Evolutionary conservation across 1,140 invertebrate species (phyloP).

Genomic region (Aphaenogaster ashmeadi): DNA sequence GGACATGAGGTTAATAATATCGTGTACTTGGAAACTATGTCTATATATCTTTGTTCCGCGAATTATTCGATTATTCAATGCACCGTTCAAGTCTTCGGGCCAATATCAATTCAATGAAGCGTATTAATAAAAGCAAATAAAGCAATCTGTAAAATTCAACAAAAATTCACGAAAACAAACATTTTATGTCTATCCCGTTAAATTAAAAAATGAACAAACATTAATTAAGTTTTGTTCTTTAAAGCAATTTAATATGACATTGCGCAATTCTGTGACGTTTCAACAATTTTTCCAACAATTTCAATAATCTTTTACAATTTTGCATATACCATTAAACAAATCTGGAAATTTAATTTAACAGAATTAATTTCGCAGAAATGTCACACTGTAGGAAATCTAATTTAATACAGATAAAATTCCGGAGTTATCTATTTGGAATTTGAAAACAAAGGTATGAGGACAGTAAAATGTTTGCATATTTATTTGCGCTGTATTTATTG

Average conservation of each 20-base stretch:
- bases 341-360: not conserved
- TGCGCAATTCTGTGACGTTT: not conserved
- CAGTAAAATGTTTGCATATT: conserved; percentile 16
- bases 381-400: not conserved
- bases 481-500: not conserved
- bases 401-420: not conserved
- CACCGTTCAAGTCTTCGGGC: not conserved
- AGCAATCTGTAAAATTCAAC: not conserved
- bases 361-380: conserved; percentile 19
- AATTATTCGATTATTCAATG: conserved; percentile 40
- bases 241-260: not conserved
- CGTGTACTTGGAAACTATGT: conserved; percentile 1
- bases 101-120: not conserved
- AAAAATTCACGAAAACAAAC: not conserved
- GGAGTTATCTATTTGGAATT: conserved; percentile 3
- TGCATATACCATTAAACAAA: not conserved
- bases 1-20: conserved; percentile 1
- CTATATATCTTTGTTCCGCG: not conserved
- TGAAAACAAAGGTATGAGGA: not conserved
- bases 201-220: not conserved
- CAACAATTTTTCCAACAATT: not conserved
- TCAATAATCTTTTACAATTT: conserved; percentile 28
- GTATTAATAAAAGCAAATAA: not conserved
- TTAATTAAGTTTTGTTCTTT: conserved; percentile 16
- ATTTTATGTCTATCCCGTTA: not conserved